Evolutionary conservation across 2,888 invertebrate genomes (phyloP).

Genomic region (Volucella inflata): DNA sequence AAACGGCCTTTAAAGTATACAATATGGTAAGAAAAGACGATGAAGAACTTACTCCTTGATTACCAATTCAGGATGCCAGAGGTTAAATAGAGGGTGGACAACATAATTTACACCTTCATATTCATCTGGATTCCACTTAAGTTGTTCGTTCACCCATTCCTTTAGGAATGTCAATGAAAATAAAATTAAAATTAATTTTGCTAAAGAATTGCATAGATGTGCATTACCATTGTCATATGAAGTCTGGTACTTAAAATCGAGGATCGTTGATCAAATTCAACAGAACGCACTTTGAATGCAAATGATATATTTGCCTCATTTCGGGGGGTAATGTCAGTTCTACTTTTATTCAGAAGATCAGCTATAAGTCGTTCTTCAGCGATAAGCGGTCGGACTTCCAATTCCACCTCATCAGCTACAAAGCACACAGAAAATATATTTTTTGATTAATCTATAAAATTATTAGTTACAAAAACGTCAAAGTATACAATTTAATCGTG

Average conservation of each 20-base stretch:
- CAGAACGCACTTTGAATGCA: slow-evolving; percentile 79
- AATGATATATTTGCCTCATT: slow-evolving; percentile 78
- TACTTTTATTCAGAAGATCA: slow-evolving; percentile 84
- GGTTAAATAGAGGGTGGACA: slow-evolving; percentile 76
- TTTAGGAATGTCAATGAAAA: slow-evolving; percentile 79
- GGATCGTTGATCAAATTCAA: slow-evolving; percentile 79
- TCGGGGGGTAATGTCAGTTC: slow-evolving; percentile 81
- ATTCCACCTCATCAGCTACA: slow-evolving; percentile 79
- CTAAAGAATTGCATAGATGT: slow-evolving; percentile 26
- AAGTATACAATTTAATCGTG: too few species aligned
- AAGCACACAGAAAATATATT: neutral
- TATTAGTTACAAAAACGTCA: too few species aligned
- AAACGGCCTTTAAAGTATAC: neutral
- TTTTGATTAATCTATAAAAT: too few species aligned
- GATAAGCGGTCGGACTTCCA: slow-evolving; percentile 81
- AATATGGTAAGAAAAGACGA: neutral
- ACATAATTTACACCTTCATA: slow-evolving; percentile 84
- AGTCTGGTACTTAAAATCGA: slow-evolving; percentile 81
- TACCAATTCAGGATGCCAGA: slow-evolving; percentile 79
- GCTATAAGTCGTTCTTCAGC: slow-evolving; percentile 85
- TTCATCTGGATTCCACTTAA: slow-evolving; percentile 86
- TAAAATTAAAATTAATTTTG: slow-evolving; percentile 35
- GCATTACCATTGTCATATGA: slow-evolving; percentile 82
- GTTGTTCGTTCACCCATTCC: slow-evolving; percentile 87
- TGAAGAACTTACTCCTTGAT: slow-evolving; percentile 53